These are phyloP conservation scores for Nasua narica DNA, from an alignment of 2,797 vertebrate species.

Conservation along the genomic window DNA sequence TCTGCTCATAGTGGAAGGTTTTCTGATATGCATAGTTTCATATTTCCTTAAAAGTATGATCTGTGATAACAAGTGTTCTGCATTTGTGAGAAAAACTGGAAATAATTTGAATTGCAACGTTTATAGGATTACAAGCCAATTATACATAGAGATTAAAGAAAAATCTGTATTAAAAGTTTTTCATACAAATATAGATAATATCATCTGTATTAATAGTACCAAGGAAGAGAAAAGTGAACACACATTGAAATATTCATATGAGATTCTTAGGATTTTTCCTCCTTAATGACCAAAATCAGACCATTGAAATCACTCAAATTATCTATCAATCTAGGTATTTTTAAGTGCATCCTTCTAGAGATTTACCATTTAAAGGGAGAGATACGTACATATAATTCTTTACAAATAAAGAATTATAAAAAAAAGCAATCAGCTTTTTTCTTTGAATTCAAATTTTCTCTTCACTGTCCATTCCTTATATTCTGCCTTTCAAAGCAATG, in stretches of 20 bases:
- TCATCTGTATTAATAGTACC: conserved; percentile 47
- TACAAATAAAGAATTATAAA: conserved; percentile 22
- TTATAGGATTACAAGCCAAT: conserved; percentile 70
- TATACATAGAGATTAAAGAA: conserved; percentile 46
- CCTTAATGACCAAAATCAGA: background rate
- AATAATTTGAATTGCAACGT: conserved; percentile 43
- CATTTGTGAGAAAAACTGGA: conserved; percentile 24
- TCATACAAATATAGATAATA: conserved; percentile 31
- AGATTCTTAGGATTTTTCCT: conserved; percentile 58
- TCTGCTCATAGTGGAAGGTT: conserved; percentile 68
- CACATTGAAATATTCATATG: background rate
- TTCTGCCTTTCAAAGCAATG: background rate
- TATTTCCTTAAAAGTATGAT: conserved; percentile 59
- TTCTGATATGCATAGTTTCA: conserved; percentile 65
- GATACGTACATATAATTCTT: background rate
- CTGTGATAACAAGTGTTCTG: conserved; percentile 52
- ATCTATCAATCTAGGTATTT: conserved; percentile 21
- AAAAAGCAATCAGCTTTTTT: background rate
- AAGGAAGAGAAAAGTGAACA: background rate
- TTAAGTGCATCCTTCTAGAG: conserved; percentile 3
- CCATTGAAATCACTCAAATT: background rate
- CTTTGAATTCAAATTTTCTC: background rate
- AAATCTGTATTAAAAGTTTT: conserved; percentile 50
- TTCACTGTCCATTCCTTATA: background rate
- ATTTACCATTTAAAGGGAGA: background rate